Percentiles rank a stretch among this genome's conserved stretches.
Evolutionary conservation across 2,797 vertebrate species (phyloP).

Genomic region (Onychomys leucogaster): DNA sequence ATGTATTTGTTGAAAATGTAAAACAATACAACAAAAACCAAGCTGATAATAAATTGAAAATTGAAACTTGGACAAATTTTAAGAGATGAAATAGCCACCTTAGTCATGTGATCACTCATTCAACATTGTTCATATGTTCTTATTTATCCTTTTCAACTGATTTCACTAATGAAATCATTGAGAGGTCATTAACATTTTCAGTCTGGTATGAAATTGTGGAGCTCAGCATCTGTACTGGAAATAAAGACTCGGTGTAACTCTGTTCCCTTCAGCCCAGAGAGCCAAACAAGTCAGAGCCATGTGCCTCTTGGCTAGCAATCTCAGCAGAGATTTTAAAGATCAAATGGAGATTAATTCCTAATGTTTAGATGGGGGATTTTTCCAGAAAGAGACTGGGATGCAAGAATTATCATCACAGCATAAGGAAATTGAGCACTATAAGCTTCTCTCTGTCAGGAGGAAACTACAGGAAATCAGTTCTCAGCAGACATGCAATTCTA

Average conservation of each 20-base stretch:
- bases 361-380: slow-evolving; percentile 39
- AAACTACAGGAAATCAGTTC: slow-evolving; percentile 34
- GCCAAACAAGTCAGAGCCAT: slow-evolving; percentile 47
- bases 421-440: slow-evolving; percentile 17
- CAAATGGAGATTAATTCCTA: slow-evolving; percentile 76
- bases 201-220: slow-evolving; percentile 65
- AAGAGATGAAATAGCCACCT: slow-evolving; percentile 13
- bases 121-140: neutral
- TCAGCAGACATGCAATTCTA: slow-evolving; percentile 20
- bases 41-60: neutral
- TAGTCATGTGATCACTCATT: neutral
- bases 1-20: slow-evolving; percentile 21
- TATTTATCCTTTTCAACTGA: neutral
- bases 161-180: slow-evolving; percentile 51
- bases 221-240: slow-evolving; percentile 46
- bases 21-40: neutral
- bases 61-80: neutral
- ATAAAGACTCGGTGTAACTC: slow-evolving; percentile 55
- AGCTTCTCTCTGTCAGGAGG: neutral
- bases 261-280: slow-evolving; percentile 39
- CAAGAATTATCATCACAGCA: slow-evolving; percentile 59
- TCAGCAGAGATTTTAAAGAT: slow-evolving; percentile 63
- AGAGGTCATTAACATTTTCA: slow-evolving; percentile 58
- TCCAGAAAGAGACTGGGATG: slow-evolving; percentile 64
- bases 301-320: slow-evolving; percentile 51